Evolutionary conservation across 2,888 invertebrate species (phyloP), one percentile per base, ranked within the genome.

Genomic region (Ecdyonurus torrentis): DNA sequence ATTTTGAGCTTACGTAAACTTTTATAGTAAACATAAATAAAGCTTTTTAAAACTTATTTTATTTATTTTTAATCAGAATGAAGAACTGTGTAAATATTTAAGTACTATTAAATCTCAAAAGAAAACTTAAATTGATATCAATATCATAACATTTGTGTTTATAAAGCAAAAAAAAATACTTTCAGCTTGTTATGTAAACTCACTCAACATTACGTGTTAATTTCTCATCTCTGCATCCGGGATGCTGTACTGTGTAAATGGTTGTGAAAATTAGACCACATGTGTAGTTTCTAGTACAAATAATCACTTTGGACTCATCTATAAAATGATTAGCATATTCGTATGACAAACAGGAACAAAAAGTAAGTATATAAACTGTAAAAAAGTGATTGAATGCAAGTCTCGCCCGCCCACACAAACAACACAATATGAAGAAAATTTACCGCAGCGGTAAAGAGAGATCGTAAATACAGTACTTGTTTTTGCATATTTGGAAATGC

Each of bases 261-360:
- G 60, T 52, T 58, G 66, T 66, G 60, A 61, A 61, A 60, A 63
- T 65, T 63, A 66, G 64, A 60, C 63, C 66, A 66, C 66, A 66
- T 66, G 66, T 66, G 65, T 66, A 65, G 65, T 65, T 66, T 61
- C 63, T 64, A 63, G 60, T 64, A 61, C 62, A 65, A 66, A 65
- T 65, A 63, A 63, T 64, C 53, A 24, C 53, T 15, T 37, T 37
- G 37, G 37, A 37, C 37, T 10, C 5, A 15, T 37, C 5, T 15
- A 37, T 37, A 37, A 37, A 37, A 37, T 37, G 37, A 15, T 37
- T 5, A 37, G 15, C 15, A 37, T 5, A 5, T 37, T 37, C 15
- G 37, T 37, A 37, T 37, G 37, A 37, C 37, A 37, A 37, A 37
- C 7, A 37, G 37, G 5, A 15, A 15, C 15, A 37, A 37, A 37